phyloP scores from a whole-genome alignment of 2,113 vertebrate species.

The Cyprinodon tularosa region DNA sequence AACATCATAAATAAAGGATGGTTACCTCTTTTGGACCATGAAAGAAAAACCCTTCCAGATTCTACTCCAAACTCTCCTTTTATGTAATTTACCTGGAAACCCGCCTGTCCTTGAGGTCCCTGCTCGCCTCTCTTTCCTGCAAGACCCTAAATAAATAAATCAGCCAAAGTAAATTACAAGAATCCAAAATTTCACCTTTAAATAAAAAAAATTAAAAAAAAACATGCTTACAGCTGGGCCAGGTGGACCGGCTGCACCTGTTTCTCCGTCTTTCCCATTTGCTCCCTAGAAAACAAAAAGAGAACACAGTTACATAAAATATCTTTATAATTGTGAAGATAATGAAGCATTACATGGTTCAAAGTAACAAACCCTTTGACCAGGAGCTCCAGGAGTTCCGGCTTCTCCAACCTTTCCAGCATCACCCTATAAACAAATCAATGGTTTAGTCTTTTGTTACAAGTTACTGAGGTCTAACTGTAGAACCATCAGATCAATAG shows the following conservation, averaged over 20 bases:
- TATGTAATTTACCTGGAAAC: conserved; percentile 88
- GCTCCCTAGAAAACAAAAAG: conserved; percentile 80
- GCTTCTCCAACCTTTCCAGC: conserved; percentile 92
- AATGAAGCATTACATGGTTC: background rate
- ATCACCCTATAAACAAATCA: conserved; percentile 84
- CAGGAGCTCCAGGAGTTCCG: conserved; percentile 87
- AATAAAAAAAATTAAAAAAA: background rate
- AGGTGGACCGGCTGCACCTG: conserved; percentile 88
- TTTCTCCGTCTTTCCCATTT: conserved; percentile 98
- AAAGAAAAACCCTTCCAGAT: too few species aligned
- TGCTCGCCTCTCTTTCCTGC: conserved; percentile 96
- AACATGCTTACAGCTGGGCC: conserved; percentile 88
- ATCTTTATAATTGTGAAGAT: background rate
- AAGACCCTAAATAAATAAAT: conserved; percentile 79
- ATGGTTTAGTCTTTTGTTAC: too few species aligned
- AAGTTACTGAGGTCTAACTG: background rate
- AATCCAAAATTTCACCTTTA: background rate
- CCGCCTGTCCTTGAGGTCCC: conserved; percentile 90
- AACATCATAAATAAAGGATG: too few species aligned
- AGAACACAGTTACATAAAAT: background rate
- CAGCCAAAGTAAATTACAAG: too few species aligned
- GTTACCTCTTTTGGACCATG: too few species aligned
- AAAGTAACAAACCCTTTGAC: conserved; percentile 85
- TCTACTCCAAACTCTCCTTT: background rate
- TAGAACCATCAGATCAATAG: background rate